Conservation (phyloP, 2,113 vertebrate genomes). For the Sphaerodactylus townsendi region DNA sequence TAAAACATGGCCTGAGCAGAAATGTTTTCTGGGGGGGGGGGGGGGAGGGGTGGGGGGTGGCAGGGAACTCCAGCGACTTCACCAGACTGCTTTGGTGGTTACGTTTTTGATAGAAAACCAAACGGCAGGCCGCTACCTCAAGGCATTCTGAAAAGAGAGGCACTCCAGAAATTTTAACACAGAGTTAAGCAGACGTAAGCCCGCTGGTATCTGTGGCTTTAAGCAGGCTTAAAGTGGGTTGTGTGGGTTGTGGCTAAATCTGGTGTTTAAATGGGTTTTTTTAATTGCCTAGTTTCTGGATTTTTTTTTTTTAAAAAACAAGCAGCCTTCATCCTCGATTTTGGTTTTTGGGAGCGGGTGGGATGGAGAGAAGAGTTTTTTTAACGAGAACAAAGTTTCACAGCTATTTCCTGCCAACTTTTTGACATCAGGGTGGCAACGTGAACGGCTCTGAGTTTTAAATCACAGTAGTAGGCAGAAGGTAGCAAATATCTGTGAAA, state of each 20-base stretch:
- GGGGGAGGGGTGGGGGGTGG: background rate
- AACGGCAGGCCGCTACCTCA: conserved; percentile 43
- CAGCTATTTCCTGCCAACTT: conserved; percentile 69
- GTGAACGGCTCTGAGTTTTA: conserved; percentile 72
- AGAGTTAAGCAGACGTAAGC: background rate
- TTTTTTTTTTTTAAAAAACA: background rate
- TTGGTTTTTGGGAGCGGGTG: conserved; percentile 4
- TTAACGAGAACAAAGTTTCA: conserved; percentile 52
- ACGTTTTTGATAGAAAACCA: fast-evolving
- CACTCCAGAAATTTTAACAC: background rate
- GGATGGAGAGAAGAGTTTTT: conserved; percentile 13
- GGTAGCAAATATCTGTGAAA: conserved; percentile 71
- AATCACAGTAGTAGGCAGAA: conserved; percentile 75
- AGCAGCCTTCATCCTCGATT: background rate
- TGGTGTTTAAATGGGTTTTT: too few species aligned
- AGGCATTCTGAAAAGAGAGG: conserved; percentile 4
- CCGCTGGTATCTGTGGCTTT: background rate
- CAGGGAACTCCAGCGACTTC: background rate
- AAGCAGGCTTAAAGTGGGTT: too few species aligned
- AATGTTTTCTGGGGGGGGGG: background rate
- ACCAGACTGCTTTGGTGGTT: background rate
- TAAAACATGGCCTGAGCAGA: background rate
- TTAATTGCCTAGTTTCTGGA: too few species aligned
- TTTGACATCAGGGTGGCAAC: conserved; percentile 66
- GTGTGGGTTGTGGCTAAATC: too few species aligned